A percentile compares a stretch with the other conserved stretches of the same genome.
These are phyloP conservation scores for Chouioia cunea DNA, from an alignment of 2,888 invertebrate species.

Conservation along the genomic window DNA sequence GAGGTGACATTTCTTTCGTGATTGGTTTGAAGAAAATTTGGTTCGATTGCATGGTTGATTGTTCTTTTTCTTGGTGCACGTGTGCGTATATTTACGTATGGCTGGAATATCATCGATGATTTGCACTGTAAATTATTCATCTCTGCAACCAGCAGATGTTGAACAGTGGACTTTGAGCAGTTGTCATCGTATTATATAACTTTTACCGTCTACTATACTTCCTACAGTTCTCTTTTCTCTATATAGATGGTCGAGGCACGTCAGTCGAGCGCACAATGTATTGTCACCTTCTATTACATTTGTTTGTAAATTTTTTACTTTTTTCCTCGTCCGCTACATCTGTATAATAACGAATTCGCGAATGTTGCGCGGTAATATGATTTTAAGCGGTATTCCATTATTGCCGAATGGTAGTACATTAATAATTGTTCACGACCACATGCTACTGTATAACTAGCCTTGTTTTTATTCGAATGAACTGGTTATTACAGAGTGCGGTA, in stretches of 20 bases:
- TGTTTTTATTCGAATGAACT: constrained; percentile 49
- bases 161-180: constrained; percentile 28
- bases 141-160: constrained; percentile 20
- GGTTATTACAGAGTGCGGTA: constrained; percentile 82
- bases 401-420: constrained; percentile 18
- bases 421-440: constrained; percentile 17
- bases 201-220: constrained; percentile 1
- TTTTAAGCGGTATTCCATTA: constrained; percentile 21
- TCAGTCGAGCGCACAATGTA: constrained; percentile 56
- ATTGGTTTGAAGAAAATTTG: neutral
- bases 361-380: constrained; percentile 26
- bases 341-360: constrained; percentile 23
- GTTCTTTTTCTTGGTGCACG: neutral
- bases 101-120: constrained; percentile 1
- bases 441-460: neutral
- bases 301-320: constrained; percentile 22
- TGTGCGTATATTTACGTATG: too few species aligned
- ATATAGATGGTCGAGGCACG: constrained; percentile 50
- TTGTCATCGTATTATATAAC: constrained; percentile 1
- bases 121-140: constrained; percentile 27
- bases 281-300: constrained; percentile 52
- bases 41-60: neutral
- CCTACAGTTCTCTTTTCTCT: neutral
- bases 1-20: constrained; percentile 30
- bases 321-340: constrained; percentile 9